A percentile compares a stretch with the other conserved stretches of the same genome.
Evolutionary conservation across 2,888 invertebrate species (phyloP).

Genomic region (Harpalus rubripes): DNA sequence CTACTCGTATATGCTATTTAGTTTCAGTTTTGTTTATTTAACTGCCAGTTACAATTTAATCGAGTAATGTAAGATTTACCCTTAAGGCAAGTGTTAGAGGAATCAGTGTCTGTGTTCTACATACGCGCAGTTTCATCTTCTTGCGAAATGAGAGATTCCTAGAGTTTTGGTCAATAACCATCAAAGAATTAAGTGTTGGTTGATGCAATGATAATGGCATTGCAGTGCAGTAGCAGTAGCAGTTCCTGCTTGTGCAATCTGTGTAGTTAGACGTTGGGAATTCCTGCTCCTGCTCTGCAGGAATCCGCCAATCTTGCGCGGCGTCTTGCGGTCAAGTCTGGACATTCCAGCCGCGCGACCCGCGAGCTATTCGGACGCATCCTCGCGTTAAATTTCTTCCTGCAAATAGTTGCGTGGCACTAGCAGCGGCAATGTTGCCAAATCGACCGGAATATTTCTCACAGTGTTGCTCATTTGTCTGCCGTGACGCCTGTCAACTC

Average conservation of each 20-base stretch:
- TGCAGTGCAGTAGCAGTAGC: constrained; percentile 28
- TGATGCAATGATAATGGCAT: constrained; percentile 47
- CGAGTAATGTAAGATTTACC: no score
- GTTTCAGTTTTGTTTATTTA: no score
- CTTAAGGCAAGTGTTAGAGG: no score
- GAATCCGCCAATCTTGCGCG: constrained; percentile 35
- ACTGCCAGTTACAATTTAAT: no score
- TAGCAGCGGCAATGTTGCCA: constrained; percentile 39
- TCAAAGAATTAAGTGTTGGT: constrained; percentile 41
- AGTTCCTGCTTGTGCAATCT: constrained; percentile 10
- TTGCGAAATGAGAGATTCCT: constrained; percentile 15
- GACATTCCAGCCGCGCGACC: constrained; percentile 22
- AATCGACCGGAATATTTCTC: constrained; percentile 50
- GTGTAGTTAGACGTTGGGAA: constrained; percentile 22
- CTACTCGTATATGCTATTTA: no score
- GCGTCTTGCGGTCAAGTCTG: constrained; percentile 55
- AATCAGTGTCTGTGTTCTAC: no score
- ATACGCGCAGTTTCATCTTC: no score
- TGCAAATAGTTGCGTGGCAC: constrained; percentile 52
- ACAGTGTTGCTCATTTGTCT: constrained; percentile 49
- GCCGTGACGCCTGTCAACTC: constrained; percentile 47
- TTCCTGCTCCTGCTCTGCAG: neutral
- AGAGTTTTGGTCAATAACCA: neutral
- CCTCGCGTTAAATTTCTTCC: constrained; percentile 58
- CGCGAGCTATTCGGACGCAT: constrained; percentile 46